phyloP scores from a whole-genome alignment of 2,888 invertebrate genomes.

The Folsomia manolachei region DNA sequence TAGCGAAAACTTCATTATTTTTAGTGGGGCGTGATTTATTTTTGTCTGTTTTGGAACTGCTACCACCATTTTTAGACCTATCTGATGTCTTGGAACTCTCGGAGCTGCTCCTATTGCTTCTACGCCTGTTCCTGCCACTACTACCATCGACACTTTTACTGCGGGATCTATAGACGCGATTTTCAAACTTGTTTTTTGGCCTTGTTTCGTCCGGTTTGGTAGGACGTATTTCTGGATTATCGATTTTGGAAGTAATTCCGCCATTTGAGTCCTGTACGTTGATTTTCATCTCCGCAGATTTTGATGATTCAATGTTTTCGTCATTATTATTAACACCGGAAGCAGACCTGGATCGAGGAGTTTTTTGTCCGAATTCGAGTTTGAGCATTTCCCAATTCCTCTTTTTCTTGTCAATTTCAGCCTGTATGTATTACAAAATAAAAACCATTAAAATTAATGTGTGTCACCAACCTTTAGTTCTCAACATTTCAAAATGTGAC shows the following conservation, averaged over 20 bases:
- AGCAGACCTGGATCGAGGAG: constrained; percentile 25
- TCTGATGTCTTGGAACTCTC: background rate
- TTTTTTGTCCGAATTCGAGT: constrained; percentile 9
- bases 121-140: no score
- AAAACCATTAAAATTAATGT: constrained; percentile 12
- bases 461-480: constrained; percentile 18
- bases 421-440: constrained; percentile 19
- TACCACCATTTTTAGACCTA: background rate
- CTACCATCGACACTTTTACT: background rate
- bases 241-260: no score
- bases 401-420: constrained; percentile 40
- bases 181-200: background rate
- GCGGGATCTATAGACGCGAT: no score
- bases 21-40: background rate
- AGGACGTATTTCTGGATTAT: background rate
- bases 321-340: background rate
- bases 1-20: background rate
- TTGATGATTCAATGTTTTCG: no score
- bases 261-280: no score
- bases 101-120: no score
- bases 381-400: constrained; percentile 32
- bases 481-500: constrained; percentile 54
- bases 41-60: background rate
- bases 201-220: background rate
- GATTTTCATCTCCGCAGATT: background rate